Conservation (phyloP, 2,113 vertebrate species). For the Apistogramma diplotaenia region DNA sequence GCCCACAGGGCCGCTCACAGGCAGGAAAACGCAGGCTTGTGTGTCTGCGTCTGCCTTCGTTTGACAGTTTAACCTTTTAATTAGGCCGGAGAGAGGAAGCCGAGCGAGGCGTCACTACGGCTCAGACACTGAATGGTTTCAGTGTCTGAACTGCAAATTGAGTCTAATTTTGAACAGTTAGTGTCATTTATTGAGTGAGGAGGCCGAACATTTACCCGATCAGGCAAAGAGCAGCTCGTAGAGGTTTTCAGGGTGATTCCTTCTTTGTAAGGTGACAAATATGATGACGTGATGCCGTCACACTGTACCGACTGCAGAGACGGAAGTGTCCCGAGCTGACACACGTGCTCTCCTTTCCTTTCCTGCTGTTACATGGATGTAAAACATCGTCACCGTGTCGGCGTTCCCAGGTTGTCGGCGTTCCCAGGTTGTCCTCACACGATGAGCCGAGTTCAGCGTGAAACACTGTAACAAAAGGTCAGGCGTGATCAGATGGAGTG, state of each 20-base stretch:
- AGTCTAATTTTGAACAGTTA: neutral
- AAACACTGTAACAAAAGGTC: too few relatives aligned
- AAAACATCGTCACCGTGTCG: too few relatives aligned
- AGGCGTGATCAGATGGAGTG: too few relatives aligned
- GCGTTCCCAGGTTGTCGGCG: too few relatives aligned
- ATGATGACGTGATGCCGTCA: neutral
- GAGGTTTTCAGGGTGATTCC: neutral
- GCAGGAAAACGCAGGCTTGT: neutral
- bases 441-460: too few relatives aligned
- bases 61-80: constrained; percentile 4
- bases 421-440: too few relatives aligned
- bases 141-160: neutral
- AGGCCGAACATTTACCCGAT: neutral
- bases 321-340: too few relatives aligned
- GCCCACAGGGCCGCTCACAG: neutral
- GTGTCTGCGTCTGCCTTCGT: neutral
- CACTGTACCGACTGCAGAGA: neutral
- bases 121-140: neutral
- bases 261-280: neutral
- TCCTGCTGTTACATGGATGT: too few relatives aligned
- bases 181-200: neutral
- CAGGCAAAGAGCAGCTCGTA: neutral
- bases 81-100: neutral
- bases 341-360: too few relatives aligned
- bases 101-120: neutral